Evolutionary conservation across 2,888 invertebrate species (phyloP).

Genomic region (Apeira syringaria): DNA sequence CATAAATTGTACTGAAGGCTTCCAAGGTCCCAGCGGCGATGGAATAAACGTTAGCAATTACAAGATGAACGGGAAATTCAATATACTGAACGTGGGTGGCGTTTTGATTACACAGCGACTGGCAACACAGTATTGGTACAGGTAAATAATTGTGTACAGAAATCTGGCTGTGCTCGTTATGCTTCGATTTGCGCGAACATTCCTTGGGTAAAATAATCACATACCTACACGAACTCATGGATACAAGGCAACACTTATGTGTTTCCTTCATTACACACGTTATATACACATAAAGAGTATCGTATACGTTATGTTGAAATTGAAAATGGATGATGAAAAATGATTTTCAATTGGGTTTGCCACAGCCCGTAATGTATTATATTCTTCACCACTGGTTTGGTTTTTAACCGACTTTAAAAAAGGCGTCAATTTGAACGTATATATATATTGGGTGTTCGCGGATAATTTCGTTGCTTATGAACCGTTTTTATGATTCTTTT

Average conservation of each 20-base stretch:
- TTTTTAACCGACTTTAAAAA: too few relatives aligned
- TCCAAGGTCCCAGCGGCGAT: conserved; percentile 2
- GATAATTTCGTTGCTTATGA: too few relatives aligned
- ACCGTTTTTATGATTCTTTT: too few relatives aligned
- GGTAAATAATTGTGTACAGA: conserved; percentile 52
- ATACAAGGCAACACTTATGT: conserved; percentile 1
- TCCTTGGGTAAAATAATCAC: conserved; percentile 13
- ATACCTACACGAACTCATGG: conserved; percentile 13
- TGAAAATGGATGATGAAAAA: too few relatives aligned
- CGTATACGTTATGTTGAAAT: too few relatives aligned
- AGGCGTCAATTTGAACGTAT: too few relatives aligned
- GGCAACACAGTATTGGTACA: conserved; percentile 41
- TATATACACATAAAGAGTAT: too few relatives aligned
- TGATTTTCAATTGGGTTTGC: too few relatives aligned
- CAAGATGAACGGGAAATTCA: conserved; percentile 54
- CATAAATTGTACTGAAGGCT: too few relatives aligned
- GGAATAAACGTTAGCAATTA: conserved; percentile 51
- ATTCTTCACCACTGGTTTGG: conserved; percentile 34
- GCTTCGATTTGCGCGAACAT: conserved; percentile 29
- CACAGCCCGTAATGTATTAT: conserved; percentile 32
- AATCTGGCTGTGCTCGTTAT: conserved; percentile 40
- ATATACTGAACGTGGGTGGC: conserved; percentile 50
- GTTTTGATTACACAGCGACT: conserved; percentile 52
- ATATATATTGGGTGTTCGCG: too few relatives aligned
- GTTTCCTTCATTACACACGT: too few relatives aligned